Percentiles rank a stretch among this genome's conserved stretches.
Evolutionary conservation across 2,113 vertebrate genomes (phyloP).

Genomic region (Vanacampus margaritifer): DNA sequence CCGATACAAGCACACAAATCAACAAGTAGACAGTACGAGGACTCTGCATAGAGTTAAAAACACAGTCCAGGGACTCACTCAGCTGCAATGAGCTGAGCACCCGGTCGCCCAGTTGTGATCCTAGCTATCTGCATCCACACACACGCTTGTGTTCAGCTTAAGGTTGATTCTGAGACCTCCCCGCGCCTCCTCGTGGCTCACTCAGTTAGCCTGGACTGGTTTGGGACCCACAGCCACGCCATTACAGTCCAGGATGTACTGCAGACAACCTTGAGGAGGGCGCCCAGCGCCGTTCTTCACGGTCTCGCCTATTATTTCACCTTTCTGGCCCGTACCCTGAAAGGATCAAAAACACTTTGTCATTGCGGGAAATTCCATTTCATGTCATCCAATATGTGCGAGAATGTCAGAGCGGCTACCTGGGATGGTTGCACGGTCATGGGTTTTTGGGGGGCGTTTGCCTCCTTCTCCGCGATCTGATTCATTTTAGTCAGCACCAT

Average conservation of each 20-base stretch:
- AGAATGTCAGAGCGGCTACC: slow-evolving; percentile 54
- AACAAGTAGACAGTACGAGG: slow-evolving; percentile 81
- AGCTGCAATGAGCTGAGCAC: slow-evolving; percentile 61
- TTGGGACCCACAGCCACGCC: slow-evolving; percentile 93
- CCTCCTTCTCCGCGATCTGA: slow-evolving; percentile 78
- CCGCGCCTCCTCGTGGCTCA: slow-evolving; percentile 43
- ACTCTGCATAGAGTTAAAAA: slow-evolving; percentile 90
- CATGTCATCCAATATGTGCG: neutral
- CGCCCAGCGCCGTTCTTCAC: slow-evolving; percentile 80
- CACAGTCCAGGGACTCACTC: slow-evolving; percentile 83
- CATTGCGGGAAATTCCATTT: neutral
- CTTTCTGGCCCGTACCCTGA: slow-evolving; percentile 83
- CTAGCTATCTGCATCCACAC: slow-evolving; percentile 49
- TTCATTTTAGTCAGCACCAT: slow-evolving; percentile 87
- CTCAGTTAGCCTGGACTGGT: slow-evolving; percentile 92
- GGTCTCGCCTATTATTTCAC: slow-evolving; percentile 74
- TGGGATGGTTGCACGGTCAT: slow-evolving; percentile 86
- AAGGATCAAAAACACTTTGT: slow-evolving; percentile 23
- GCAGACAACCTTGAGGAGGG: slow-evolving; percentile 97
- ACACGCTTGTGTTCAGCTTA: slow-evolving; percentile 68
- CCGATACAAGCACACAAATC: slow-evolving; percentile 86
- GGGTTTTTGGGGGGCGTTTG: slow-evolving; percentile 81
- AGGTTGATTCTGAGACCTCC: slow-evolving; percentile 47
- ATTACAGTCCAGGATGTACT: slow-evolving; percentile 99
- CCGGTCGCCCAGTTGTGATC: slow-evolving; percentile 59